phyloP scores from a whole-genome alignment of 1,140 invertebrate genomes.

The Parapsyche elsis region DNA sequence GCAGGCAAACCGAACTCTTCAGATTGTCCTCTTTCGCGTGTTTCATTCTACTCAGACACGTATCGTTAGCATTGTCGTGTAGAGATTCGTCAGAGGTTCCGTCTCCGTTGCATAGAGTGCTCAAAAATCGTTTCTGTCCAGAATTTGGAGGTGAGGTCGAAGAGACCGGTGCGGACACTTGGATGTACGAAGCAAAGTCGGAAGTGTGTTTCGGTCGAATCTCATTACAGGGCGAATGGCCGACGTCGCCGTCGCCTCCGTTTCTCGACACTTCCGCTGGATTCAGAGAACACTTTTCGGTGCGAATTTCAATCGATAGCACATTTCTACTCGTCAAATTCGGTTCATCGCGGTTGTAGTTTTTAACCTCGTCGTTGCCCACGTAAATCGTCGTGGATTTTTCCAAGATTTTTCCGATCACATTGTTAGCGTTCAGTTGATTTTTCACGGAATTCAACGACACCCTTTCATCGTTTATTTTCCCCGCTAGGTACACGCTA shows the following conservation, averaged over 20 bases:
- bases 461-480: slow-evolving; percentile 35
- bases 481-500: slow-evolving; percentile 47
- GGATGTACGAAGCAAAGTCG: slow-evolving; percentile 71
- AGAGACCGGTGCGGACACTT: slow-evolving; percentile 64
- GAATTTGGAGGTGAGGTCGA: slow-evolving; percentile 56
- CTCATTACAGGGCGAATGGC: not conserved
- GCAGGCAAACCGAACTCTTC: slow-evolving; percentile 15
- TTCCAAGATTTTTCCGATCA: slow-evolving; percentile 66
- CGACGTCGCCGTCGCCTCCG: not conserved
- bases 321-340: slow-evolving; percentile 56
- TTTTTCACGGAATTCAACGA: slow-evolving; percentile 55
- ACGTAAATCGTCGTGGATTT: slow-evolving; percentile 66
- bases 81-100: slow-evolving; percentile 14
- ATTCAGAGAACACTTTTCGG: slow-evolving; percentile 4
- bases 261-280: slow-evolving; percentile 21
- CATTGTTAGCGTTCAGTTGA: slow-evolving; percentile 66
- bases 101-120: slow-evolving; percentile 44
- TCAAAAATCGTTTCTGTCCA: slow-evolving; percentile 31
- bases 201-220: slow-evolving; percentile 63
- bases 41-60: slow-evolving; percentile 24
- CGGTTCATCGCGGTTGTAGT: slow-evolving; percentile 47
- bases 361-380: slow-evolving; percentile 63
- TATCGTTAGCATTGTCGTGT: slow-evolving; percentile 40
- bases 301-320: slow-evolving; percentile 64
- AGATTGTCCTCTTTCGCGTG: slow-evolving; percentile 12